Conservation (phyloP, 2,888 invertebrate species). For the Cepaea hortensis region DNA sequence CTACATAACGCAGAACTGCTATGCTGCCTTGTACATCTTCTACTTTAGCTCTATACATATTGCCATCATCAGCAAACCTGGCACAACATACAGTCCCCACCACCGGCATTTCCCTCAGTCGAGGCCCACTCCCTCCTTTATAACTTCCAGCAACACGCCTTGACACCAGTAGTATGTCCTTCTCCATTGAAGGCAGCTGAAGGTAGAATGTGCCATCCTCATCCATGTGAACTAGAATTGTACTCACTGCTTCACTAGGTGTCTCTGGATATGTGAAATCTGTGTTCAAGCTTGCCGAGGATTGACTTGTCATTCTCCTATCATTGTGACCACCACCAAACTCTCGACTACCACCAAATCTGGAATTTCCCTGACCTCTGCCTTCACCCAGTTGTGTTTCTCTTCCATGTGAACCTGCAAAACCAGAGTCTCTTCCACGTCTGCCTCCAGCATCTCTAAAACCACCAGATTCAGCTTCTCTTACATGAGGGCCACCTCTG, state of each 20-base stretch:
- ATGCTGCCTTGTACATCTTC: constrained; percentile 46
- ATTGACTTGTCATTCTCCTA: constrained; percentile 15
- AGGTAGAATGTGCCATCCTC: constrained; percentile 61
- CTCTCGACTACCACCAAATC: constrained; percentile 8
- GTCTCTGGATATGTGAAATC: constrained; percentile 30
- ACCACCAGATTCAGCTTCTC: constrained; percentile 1
- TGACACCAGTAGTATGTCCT: constrained; percentile 47
- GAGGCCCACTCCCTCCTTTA: constrained; percentile 42
- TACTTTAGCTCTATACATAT: constrained; percentile 67
- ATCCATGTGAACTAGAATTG: constrained; percentile 58
- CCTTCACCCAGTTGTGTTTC: not conserved
- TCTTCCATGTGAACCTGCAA: not conserved
- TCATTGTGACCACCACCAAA: constrained; percentile 31
- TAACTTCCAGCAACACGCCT: constrained; percentile 57
- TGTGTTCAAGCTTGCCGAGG: not conserved
- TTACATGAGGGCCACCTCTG: not conserved
- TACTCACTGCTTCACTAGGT: constrained; percentile 32
- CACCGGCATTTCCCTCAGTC: constrained; percentile 49
- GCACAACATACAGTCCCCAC: constrained; percentile 61
- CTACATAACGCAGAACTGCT: constrained; percentile 64
- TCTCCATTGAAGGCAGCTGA: constrained; percentile 57
- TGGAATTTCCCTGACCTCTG: not conserved
- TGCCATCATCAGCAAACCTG: constrained; percentile 64
- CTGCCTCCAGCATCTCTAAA: not conserved
- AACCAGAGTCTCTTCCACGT: constrained; percentile 5